These are phyloP conservation scores for Griposia aprilina DNA, from an alignment of 2,888 invertebrate genomes.

Conservation along the genomic window DNA sequence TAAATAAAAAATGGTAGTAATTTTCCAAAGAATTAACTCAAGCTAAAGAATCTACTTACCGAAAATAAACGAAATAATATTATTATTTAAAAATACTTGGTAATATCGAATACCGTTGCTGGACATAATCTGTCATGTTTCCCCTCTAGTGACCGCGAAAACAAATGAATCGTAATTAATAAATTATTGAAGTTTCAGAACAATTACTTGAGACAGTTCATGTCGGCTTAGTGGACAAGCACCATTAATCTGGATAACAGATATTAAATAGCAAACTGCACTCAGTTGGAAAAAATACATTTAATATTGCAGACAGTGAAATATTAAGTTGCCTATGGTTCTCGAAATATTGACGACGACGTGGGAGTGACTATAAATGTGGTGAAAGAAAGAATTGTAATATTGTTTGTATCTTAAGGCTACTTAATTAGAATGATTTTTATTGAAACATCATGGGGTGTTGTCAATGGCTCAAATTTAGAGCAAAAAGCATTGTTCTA, in stretches of 20 bases:
- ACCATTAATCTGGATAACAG: conserved; percentile 52
- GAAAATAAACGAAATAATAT: too few relatives aligned
- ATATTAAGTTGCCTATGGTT: conserved; percentile 3
- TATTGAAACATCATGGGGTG: too few relatives aligned
- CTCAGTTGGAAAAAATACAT: conserved; percentile 50
- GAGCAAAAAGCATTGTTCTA: too few relatives aligned
- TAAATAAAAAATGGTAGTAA: too few relatives aligned
- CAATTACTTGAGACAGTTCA: conserved; percentile 27
- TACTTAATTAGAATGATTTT: too few relatives aligned
- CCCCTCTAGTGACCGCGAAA: neutral
- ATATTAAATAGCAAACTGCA: conserved; percentile 53
- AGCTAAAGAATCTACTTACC: too few relatives aligned
- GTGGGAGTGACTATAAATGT: neutral
- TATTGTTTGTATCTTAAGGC: too few relatives aligned
- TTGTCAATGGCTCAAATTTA: too few relatives aligned
- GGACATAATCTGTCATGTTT: neutral
- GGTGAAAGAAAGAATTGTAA: neutral
- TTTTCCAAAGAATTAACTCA: too few relatives aligned
- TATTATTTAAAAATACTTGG: too few relatives aligned
- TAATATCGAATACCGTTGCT: neutral
- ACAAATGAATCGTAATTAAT: conserved; percentile 9
- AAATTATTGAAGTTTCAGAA: conserved; percentile 17
- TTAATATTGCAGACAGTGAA: conserved; percentile 53
- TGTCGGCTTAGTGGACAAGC: conserved; percentile 14
- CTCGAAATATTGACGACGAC: neutral